Conservation (phyloP, 2,888 invertebrate genomes). For the Lasiommata megera region DNA sequence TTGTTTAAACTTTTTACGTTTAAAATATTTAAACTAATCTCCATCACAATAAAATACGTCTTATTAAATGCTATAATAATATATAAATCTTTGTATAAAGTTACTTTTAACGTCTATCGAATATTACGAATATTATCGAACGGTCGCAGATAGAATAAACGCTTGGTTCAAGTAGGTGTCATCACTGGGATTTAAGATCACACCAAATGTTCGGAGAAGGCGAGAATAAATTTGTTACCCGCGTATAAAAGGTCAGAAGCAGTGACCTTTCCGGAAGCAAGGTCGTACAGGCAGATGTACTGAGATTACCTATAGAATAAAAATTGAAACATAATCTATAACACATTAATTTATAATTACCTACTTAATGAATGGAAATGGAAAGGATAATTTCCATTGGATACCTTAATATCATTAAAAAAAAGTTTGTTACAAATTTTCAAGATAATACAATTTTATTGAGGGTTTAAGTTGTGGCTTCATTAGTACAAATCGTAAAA, state of each 20-base stretch:
- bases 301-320: neutral
- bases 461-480: too few relatives aligned
- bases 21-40: too few relatives aligned
- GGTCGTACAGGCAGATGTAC: slow-evolving; percentile 39
- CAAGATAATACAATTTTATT: too few relatives aligned
- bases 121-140: neutral
- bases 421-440: too few relatives aligned
- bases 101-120: slow-evolving; percentile 30
- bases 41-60: too few relatives aligned
- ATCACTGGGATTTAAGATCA: slow-evolving; percentile 45
- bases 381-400: too few relatives aligned
- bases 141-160: slow-evolving; percentile 35
- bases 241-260: slow-evolving; percentile 51
- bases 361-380: too few relatives aligned
- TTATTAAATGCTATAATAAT: too few relatives aligned
- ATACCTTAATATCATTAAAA: too few relatives aligned
- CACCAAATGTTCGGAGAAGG: slow-evolving; percentile 37
- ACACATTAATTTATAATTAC: neutral
- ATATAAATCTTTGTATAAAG: neutral
- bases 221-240: slow-evolving; percentile 50
- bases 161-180: slow-evolving; percentile 47
- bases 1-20: too few relatives aligned
- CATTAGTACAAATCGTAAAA: too few relatives aligned
- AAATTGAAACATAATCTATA: too few relatives aligned
- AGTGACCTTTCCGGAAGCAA: slow-evolving; percentile 69